These are phyloP conservation scores for Gibbula magus DNA, from an alignment of 2,888 invertebrate species.

Conservation along the genomic window DNA sequence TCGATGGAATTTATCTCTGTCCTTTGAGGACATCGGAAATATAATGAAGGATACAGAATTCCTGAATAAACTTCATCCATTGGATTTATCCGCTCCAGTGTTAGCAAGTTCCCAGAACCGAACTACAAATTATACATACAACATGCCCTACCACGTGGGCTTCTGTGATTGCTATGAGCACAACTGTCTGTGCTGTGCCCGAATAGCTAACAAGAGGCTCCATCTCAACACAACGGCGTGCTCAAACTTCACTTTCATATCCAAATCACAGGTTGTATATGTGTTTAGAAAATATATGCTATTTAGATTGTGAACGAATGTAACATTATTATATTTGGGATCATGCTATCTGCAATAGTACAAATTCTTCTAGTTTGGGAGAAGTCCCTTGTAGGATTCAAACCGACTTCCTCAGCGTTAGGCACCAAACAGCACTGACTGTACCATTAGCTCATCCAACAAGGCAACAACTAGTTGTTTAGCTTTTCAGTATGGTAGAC, in stretches of 20 bases:
- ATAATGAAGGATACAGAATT: conserved; percentile 67
- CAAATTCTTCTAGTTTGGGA: too few species aligned
- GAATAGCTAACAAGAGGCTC: conserved; percentile 55
- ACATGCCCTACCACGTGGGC: conserved; percentile 52
- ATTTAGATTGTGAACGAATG: too few species aligned
- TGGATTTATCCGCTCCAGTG: conserved; percentile 42
- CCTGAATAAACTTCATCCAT: conserved; percentile 55
- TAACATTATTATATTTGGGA: too few species aligned
- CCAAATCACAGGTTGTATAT: conserved; percentile 65
- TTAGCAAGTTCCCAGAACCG: conserved; percentile 40
- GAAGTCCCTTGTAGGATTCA: too few species aligned
- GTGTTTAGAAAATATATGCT: too few species aligned
- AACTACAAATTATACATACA: conserved; percentile 43
- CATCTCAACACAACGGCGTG: conserved; percentile 62
- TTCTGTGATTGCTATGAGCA: conserved; percentile 64
- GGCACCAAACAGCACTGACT: too few species aligned
- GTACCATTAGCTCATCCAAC: too few species aligned
- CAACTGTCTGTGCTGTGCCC: conserved; percentile 66
- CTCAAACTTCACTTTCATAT: conserved; percentile 62
- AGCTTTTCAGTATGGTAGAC: too few species aligned
- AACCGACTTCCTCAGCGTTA: too few species aligned
- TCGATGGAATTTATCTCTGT: conserved; percentile 58
- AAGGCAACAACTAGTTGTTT: too few species aligned
- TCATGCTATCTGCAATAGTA: too few species aligned
- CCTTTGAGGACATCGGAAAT: conserved; percentile 62